These are phyloP conservation scores for Psittacula echo DNA, from an alignment of 2,797 vertebrate genomes.

Conservation along the genomic window DNA sequence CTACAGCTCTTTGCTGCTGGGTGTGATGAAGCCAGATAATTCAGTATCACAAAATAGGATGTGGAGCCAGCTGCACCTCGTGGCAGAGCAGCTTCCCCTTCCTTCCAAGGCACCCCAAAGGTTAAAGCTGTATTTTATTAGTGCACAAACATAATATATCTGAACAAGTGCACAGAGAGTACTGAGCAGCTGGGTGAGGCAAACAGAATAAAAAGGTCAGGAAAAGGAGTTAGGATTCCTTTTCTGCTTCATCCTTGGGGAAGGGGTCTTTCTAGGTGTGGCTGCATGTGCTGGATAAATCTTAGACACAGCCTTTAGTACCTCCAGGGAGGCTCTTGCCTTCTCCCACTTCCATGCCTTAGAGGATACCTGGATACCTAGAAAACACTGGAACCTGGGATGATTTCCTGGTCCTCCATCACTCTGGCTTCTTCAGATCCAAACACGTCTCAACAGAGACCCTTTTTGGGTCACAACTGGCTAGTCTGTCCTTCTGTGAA, in stretches of 20 bases:
- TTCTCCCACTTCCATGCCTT: neutral
- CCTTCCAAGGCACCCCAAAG: neutral
- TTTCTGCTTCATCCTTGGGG: neutral
- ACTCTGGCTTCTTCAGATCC: neutral
- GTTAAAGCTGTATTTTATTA: neutral
- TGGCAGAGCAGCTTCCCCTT: neutral
- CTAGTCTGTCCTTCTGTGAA: too few species aligned
- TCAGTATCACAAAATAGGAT: neutral
- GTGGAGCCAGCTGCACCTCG: neutral
- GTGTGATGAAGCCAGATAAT: neutral
- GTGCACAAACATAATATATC: accelerated
- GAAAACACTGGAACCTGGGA: accelerated
- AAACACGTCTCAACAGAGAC: neutral
- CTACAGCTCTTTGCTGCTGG: neutral
- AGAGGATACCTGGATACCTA: neutral
- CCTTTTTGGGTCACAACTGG: neutral
- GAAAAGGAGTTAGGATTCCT: neutral
- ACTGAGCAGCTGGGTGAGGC: accelerated
- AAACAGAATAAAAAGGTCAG: neutral
- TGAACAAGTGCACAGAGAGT: neutral
- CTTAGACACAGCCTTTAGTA: accelerated
- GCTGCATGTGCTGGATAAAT: neutral
- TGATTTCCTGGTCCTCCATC: neutral
- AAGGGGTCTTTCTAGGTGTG: neutral
- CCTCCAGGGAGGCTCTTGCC: neutral